phyloP scores from a whole-genome alignment of 2,888 invertebrate genomes.

The Entomobrya multifasciata region DNA sequence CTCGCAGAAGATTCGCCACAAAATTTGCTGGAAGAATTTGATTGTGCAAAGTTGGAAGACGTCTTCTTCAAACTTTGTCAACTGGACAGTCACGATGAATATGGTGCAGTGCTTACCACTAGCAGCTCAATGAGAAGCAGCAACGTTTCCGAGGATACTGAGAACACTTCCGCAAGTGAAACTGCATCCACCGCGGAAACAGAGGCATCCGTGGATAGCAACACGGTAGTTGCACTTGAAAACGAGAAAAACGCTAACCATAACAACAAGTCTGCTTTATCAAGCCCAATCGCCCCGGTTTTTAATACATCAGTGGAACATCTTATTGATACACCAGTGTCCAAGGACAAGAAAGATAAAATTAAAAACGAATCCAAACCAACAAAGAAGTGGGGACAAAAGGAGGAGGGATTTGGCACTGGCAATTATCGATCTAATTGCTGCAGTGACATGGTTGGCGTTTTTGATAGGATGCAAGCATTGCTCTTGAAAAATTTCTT shows the following conservation, averaged over 20 bases:
- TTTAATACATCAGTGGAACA: constrained; percentile 59
- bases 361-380: not conserved
- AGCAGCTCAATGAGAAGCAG: constrained; percentile 1
- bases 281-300: constrained; percentile 25
- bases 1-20: constrained; percentile 87
- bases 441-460: not conserved
- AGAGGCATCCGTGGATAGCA: constrained; percentile 41
- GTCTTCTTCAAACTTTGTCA: constrained; percentile 91
- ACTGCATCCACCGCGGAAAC: not conserved
- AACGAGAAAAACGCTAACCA: constrained; percentile 2
- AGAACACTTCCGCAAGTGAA: constrained; percentile 26
- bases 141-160: constrained; percentile 26
- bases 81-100: constrained; percentile 79
- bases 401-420: not conserved
- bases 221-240: constrained; percentile 51
- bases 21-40: constrained; percentile 89
- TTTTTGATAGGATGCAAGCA: constrained; percentile 83
- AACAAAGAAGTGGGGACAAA: not conserved
- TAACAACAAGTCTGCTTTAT: not conserved
- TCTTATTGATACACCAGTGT: not conserved
- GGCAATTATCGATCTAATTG: not conserved
- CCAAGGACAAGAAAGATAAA: not conserved
- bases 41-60: constrained; percentile 92
- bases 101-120: not conserved
- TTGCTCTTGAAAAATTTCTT: constrained; percentile 93